A percentile compares a stretch with the other conserved stretches of the same genome.
Conservation (phyloP, 2,113 vertebrate genomes). For the Pantherophis guttatus region DNA sequence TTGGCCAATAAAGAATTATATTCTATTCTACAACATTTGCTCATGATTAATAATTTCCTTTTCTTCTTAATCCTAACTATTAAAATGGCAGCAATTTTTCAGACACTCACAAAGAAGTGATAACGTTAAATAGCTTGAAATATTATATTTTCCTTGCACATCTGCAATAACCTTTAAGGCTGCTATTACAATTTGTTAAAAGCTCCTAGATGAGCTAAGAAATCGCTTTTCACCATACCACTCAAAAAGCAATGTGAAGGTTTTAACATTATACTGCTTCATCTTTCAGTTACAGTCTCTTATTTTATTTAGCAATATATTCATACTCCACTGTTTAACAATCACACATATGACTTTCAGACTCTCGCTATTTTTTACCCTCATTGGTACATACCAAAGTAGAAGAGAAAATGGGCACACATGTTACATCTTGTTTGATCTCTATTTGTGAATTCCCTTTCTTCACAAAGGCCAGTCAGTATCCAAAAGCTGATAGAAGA, state of each 20-base stretch:
- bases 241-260: slow-evolving; percentile 40
- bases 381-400: slow-evolving; percentile 31
- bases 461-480: neutral
- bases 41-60: slow-evolving; percentile 25
- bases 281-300: slow-evolving; percentile 35
- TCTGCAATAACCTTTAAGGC: slow-evolving; percentile 52
- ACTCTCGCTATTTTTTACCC: neutral
- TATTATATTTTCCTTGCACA: slow-evolving; percentile 25
- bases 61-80: slow-evolving; percentile 29
- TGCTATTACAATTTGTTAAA: slow-evolving; percentile 39
- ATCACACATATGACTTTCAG: slow-evolving; percentile 16
- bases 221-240: neutral
- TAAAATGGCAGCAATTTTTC: slow-evolving; percentile 29
- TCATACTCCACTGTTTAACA: slow-evolving; percentile 49
- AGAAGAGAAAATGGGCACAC: slow-evolving; percentile 1
- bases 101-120: slow-evolving; percentile 40
- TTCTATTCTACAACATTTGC: neutral
- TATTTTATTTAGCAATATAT: slow-evolving; percentile 60
- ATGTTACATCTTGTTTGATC: neutral
- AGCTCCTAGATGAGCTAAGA: slow-evolving; percentile 44
- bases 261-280: slow-evolving; percentile 36
- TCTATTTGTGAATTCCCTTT: slow-evolving; percentile 6
- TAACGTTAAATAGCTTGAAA: slow-evolving; percentile 37
- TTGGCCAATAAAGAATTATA: too few species aligned
- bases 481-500: neutral